These are phyloP conservation scores for Nectonema munidae DNA, from an alignment of 2,888 invertebrate species.

Conservation along the genomic window DNA sequence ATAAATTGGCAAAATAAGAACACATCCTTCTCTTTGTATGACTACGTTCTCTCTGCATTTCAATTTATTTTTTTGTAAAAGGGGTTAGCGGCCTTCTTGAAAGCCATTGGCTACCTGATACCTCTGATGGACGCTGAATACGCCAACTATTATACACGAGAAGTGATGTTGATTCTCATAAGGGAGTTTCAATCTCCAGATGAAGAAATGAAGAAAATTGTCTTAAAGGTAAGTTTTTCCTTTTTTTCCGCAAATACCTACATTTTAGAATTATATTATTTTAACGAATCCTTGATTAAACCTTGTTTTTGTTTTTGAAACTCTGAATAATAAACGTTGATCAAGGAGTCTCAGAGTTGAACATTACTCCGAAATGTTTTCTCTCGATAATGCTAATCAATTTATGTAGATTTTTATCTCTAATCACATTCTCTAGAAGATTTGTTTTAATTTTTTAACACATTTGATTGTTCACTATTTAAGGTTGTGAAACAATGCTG, in stretches of 20 bases:
- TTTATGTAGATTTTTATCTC: conserved; percentile 1
- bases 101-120: conserved; percentile 93
- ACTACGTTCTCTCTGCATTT: neutral
- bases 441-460: conserved; percentile 8
- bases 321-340: conserved; percentile 1
- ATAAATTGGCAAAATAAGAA: neutral
- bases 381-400: neutral
- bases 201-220: conserved; percentile 99
- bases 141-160: conserved; percentile 91
- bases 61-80: conserved; percentile 22
- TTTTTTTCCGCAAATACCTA: neutral
- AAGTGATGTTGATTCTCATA: conserved; percentile 92
- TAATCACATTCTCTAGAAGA: conserved; percentile 1
- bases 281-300: no score
- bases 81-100: conserved; percentile 88
- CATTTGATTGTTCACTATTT: conserved; percentile 13
- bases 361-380: no score
- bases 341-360: no score
- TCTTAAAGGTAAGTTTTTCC: conserved; percentile 40
- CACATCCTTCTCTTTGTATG: conserved; percentile 6
- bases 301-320: no score
- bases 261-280: no score
- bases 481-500: conserved; percentile 96
- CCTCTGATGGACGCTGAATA: conserved; percentile 99
- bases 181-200: conserved; percentile 98